phyloP scores from a whole-genome alignment of 2,113 vertebrate genomes.

The human (Homo sapiens) region DNA sequence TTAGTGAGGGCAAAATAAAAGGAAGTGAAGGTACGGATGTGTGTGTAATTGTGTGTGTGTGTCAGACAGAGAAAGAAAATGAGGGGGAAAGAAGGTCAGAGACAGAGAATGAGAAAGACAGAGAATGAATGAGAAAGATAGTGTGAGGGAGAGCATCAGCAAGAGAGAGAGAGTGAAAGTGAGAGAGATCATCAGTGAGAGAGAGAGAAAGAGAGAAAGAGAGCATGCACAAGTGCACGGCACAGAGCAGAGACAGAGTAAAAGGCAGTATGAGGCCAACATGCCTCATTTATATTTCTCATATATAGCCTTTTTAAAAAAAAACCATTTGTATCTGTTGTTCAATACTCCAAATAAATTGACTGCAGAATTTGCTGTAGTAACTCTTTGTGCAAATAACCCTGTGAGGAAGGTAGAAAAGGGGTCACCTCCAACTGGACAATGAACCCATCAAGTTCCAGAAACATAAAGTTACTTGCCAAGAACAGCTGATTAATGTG shows the following conservation, averaged over 20 bases:
- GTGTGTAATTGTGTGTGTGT: not conserved
- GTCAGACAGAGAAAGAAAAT: not conserved
- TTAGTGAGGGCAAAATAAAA: not conserved
- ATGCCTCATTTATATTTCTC: rapidly evolving
- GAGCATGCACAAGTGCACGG: rapidly evolving
- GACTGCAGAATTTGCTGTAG: not conserved
- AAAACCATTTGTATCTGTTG: not conserved
- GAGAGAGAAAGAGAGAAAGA: too few species aligned
- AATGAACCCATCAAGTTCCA: not conserved
- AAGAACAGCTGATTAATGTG: rapidly evolving
- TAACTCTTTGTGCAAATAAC: not conserved
- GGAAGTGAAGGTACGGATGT: not conserved
- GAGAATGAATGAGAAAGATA: not conserved
- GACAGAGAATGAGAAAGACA: not conserved
- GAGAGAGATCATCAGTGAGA: too few species aligned
- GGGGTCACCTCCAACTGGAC: not conserved
- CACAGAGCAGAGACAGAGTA: rapidly evolving
- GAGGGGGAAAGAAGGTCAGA: not conserved
- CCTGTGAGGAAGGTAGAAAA: not conserved
- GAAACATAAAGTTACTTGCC: not conserved
- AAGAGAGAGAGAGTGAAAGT: too few species aligned
- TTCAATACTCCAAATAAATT: not conserved
- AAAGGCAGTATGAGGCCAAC: rapidly evolving
- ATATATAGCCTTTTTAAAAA: rapidly evolving
- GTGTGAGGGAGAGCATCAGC: too few species aligned